These are phyloP conservation scores for Corella eumyota DNA, from an alignment of 23 tunicate species.

Conservation along the genomic window DNA sequence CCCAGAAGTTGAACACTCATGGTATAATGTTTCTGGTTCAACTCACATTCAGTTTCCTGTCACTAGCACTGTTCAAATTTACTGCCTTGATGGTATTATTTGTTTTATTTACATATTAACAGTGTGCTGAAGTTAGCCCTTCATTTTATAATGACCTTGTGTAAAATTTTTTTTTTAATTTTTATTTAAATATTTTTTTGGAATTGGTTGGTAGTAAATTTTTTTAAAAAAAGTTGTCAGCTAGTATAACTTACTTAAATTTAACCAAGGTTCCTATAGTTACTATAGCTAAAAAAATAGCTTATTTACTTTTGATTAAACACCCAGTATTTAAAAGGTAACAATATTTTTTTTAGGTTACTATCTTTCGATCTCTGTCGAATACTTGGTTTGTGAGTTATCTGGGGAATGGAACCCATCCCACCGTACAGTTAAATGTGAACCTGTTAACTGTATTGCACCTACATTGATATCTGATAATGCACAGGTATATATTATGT, in stretches of 20 bases:
- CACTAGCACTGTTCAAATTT: constrained; percentile 7
- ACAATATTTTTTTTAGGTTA: constrained; percentile 5
- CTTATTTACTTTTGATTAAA: too few relatives aligned
- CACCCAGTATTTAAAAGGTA: too few relatives aligned
- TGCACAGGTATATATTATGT: constrained; percentile 7
- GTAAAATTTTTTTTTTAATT: too few relatives aligned
- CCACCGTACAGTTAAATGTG: constrained; percentile 15
- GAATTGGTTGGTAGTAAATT: too few relatives aligned
- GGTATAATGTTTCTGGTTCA: constrained; percentile 1
- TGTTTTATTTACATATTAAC: too few relatives aligned
- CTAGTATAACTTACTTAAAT: too few relatives aligned
- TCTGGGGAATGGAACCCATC: constrained; percentile 39
- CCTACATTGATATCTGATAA: constrained; percentile 13
- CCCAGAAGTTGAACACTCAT: constrained; percentile 12
- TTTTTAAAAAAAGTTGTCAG: too few relatives aligned
- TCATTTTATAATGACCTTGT: too few relatives aligned
- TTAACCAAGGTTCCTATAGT: too few relatives aligned
- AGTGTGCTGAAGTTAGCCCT: too few relatives aligned
- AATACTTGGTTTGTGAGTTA: constrained; percentile 7
- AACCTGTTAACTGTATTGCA: constrained; percentile 13
- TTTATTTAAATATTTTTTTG: too few relatives aligned
- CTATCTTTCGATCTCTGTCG: neutral
- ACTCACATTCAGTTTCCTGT: constrained; percentile 16
- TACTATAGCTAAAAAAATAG: too few relatives aligned
- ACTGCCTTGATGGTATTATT: constrained; percentile 17